Evolutionary conservation across 2,888 invertebrate species (phyloP).

Genomic region (Biston stratarius): DNA sequence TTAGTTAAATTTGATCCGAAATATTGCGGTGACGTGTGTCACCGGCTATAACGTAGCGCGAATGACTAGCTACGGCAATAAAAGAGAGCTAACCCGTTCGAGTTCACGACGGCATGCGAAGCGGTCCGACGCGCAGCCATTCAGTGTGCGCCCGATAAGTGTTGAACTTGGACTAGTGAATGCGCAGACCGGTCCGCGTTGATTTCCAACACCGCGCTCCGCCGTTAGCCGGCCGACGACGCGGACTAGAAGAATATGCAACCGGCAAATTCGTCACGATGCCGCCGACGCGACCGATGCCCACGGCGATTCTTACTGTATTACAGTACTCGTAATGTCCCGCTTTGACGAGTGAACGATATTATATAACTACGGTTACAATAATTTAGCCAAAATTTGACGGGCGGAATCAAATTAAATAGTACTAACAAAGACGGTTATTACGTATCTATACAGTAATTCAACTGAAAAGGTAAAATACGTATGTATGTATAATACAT

Average conservation of each 20-base stretch:
- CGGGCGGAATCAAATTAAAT: background rate
- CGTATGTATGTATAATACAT: too few species aligned
- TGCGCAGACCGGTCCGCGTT: conserved; percentile 48
- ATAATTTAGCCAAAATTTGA: background rate
- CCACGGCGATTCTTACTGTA: conserved; percentile 24
- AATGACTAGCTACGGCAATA: background rate
- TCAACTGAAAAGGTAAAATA: too few species aligned
- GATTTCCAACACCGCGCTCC: conserved; percentile 11
- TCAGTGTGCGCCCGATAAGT: conserved; percentile 23
- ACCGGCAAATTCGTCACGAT: conserved; percentile 8
- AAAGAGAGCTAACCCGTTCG: background rate
- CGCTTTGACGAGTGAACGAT: conserved; percentile 26
- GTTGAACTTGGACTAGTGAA: conserved; percentile 58
- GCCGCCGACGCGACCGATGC: conserved; percentile 11
- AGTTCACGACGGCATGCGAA: conserved; percentile 14
- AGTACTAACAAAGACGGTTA: too few species aligned
- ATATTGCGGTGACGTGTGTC: conserved; percentile 7
- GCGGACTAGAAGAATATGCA: conserved; percentile 32
- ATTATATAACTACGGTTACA: background rate
- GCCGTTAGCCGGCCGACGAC: conserved; percentile 15
- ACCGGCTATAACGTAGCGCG: background rate
- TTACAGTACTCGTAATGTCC: conserved; percentile 24
- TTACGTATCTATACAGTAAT: too few species aligned
- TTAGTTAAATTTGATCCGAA: conserved; percentile 1
- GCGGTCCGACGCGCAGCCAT: conserved; percentile 2